Evolutionary conservation across 2,888 invertebrate genomes (phyloP).

Genomic region (Sarcophaga rosellei): DNA sequence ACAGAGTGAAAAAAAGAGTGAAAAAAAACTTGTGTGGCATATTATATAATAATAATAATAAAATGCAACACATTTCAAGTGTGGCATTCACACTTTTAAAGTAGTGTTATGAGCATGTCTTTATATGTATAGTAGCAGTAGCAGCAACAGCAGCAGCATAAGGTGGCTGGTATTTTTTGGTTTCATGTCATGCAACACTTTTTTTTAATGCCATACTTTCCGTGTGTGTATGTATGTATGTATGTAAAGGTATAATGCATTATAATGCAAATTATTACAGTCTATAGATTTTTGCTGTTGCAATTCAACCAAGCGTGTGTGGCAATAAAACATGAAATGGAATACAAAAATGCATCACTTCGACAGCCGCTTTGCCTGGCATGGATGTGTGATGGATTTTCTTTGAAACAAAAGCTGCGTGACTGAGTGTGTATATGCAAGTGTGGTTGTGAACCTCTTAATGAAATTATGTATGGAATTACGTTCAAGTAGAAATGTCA

Average conservation of each 20-base stretch:
- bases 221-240: background rate
- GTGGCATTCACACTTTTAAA: constrained; percentile 70
- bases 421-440: background rate
- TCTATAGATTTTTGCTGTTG: constrained; percentile 64
- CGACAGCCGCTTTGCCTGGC: too few relatives aligned
- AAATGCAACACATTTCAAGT: constrained; percentile 72
- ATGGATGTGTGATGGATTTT: background rate
- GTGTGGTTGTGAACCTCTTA: constrained; percentile 43
- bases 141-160: constrained; percentile 13
- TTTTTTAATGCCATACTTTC: background rate
- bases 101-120: constrained; percentile 55
- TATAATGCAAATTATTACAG: constrained; percentile 64
- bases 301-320: constrained; percentile 40
- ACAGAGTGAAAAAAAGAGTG: too few relatives aligned
- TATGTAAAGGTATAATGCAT: constrained; percentile 24
- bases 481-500: constrained; percentile 62
- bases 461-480: constrained; percentile 65
- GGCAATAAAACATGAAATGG: constrained; percentile 51
- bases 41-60: constrained; percentile 64
- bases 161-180: constrained; percentile 27
- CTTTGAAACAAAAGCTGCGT: background rate
- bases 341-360: constrained; percentile 35
- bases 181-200: background rate
- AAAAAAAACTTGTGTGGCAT: constrained; percentile 41
- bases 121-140: background rate